These are phyloP conservation scores for Tyto alba DNA, from an alignment of 2,113 vertebrate genomes.

Conservation along the genomic window DNA sequence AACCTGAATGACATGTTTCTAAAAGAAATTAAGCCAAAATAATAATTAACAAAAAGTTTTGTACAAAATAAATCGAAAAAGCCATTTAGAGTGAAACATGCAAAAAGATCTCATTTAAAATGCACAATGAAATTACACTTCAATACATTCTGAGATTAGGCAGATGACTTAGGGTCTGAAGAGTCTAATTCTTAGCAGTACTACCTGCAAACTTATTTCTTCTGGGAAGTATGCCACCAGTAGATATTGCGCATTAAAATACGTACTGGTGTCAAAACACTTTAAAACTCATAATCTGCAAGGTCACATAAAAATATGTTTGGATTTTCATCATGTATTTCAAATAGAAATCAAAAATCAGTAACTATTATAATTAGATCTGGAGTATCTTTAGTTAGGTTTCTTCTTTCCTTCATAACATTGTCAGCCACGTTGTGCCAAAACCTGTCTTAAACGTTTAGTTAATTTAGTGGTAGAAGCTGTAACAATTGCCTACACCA, in stretches of 20 bases:
- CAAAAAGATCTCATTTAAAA: slow-evolving; percentile 40
- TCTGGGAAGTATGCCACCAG: background rate
- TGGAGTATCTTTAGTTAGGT: background rate
- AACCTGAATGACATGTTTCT: slow-evolving; percentile 99
- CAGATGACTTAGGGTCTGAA: background rate
- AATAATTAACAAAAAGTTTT: slow-evolving; percentile 71
- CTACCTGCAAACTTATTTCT: background rate
- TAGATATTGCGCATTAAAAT: background rate
- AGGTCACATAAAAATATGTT: background rate
- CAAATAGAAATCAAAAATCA: background rate
- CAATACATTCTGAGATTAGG: slow-evolving; percentile 31
- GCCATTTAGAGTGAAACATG: slow-evolving; percentile 61
- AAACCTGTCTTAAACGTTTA: background rate
- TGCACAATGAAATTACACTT: slow-evolving; percentile 33
- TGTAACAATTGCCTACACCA: background rate
- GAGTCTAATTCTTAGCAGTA: background rate
- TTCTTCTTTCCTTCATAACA: background rate
- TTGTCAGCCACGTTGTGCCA: background rate
- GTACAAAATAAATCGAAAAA: slow-evolving; percentile 65
- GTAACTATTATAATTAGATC: background rate
- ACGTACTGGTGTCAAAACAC: background rate
- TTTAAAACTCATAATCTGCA: background rate
- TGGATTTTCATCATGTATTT: background rate
- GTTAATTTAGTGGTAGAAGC: background rate
- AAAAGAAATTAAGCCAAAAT: slow-evolving; percentile 90